Evolutionary conservation across 2,113 vertebrate genomes (phyloP).

Genomic region (Equus przewalskii): DNA sequence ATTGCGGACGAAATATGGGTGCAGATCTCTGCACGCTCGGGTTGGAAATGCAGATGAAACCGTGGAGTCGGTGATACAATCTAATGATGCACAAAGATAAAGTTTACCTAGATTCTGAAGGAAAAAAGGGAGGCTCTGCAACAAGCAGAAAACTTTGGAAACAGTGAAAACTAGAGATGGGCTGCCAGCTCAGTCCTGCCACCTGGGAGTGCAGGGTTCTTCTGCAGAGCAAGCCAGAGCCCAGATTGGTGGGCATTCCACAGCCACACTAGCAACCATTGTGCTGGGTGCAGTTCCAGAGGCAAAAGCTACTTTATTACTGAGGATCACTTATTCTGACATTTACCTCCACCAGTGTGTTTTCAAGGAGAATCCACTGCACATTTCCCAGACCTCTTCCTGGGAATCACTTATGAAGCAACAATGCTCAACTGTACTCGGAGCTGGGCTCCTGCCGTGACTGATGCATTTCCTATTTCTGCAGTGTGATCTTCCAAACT

Average conservation of each 20-base stretch:
- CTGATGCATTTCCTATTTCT: neutral
- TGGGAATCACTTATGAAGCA: too few relatives aligned
- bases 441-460: neutral
- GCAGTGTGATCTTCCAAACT: neutral
- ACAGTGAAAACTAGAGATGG: neutral
- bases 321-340: accelerated
- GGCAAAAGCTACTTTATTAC: neutral
- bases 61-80: too few relatives aligned
- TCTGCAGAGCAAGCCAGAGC: neutral
- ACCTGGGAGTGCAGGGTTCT: too few relatives aligned
- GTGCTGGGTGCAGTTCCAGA: neutral
- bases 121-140: neutral
- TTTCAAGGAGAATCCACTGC: neutral
- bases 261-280: accelerated
- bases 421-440: accelerated
- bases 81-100: neutral
- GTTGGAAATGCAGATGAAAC: neutral
- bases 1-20: too few relatives aligned
- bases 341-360: accelerated
- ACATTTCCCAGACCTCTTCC: neutral
- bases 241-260: neutral
- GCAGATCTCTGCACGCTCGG: neutral
- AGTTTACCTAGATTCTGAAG: neutral
- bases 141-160: neutral
- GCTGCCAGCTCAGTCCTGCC: neutral